phyloP scores from a whole-genome alignment of 2,113 vertebrate species.

The Sprattus sprattus region DNA sequence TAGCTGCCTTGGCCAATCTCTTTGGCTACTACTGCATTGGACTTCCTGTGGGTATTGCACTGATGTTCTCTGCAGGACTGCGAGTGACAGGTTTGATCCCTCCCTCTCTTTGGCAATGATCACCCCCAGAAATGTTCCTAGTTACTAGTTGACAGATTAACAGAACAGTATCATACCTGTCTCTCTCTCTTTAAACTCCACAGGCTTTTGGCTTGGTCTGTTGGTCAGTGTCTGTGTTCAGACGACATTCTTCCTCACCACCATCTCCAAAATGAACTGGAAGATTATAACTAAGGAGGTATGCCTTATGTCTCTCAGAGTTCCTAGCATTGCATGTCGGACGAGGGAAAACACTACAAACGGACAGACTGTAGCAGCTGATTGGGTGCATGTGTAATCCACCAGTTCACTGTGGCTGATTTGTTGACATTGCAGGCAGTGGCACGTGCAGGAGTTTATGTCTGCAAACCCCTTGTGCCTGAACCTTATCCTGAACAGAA shows the following conservation, averaged over 20 bases:
- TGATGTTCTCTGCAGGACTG: constrained; percentile 78
- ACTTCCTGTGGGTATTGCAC: constrained; percentile 67
- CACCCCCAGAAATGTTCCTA: background rate
- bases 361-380: background rate
- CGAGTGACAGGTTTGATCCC: constrained; percentile 72
- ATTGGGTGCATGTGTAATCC: background rate
- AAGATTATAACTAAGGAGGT: constrained; percentile 81
- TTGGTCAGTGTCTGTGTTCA: constrained; percentile 73
- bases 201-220: constrained; percentile 86
- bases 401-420: background rate
- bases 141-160: background rate
- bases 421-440: constrained; percentile 35
- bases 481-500: background rate
- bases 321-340: background rate
- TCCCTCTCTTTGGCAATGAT: background rate
- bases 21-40: constrained; percentile 77
- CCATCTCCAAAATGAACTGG: constrained; percentile 81
- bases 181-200: background rate
- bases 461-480: background rate
- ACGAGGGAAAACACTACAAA: background rate
- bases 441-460: constrained; percentile 18
- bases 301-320: background rate
- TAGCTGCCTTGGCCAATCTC: constrained; percentile 77
- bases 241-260: constrained; percentile 69
- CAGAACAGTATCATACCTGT: background rate